These are phyloP conservation scores for Cerceris rybyensis DNA, from an alignment of 2,888 invertebrate genomes.

Conservation along the genomic window DNA sequence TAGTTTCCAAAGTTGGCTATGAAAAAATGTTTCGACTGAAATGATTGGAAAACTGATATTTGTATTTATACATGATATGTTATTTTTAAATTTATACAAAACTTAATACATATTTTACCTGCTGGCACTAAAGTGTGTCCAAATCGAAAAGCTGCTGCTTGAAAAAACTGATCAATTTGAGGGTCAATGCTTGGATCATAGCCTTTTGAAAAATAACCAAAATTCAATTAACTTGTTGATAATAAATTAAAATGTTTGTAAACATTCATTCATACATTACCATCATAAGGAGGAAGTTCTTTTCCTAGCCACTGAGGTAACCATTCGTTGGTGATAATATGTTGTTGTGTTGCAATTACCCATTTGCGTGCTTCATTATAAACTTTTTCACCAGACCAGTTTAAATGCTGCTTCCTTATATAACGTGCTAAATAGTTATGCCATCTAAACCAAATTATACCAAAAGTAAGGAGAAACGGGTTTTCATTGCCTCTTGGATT, in stretches of 20 bases:
- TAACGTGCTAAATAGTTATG: conserved; percentile 83
- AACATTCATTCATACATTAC: conserved; percentile 39
- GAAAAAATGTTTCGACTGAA: neutral
- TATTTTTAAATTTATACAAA: neutral
- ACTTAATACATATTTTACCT: conserved; percentile 66
- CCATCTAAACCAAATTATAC: conserved; percentile 84
- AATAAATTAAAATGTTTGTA: conserved; percentile 45
- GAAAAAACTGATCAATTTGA: conserved; percentile 85
- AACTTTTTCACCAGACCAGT: conserved; percentile 82
- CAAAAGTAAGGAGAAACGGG: conserved; percentile 83
- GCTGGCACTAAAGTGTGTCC: conserved; percentile 85
- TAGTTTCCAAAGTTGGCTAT: neutral
- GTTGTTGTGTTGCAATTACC: conserved; percentile 84
- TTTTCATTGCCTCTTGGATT: conserved; percentile 84
- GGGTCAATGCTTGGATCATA: conserved; percentile 84
- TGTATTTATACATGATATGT: neutral
- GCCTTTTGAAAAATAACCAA: conserved; percentile 63
- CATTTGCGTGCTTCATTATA: conserved; percentile 84
- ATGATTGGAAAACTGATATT: neutral
- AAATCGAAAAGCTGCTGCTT: conserved; percentile 85
- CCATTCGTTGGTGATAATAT: conserved; percentile 83
- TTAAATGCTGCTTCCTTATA: conserved; percentile 73
- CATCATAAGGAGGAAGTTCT: conserved; percentile 69
- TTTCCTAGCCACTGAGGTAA: conserved; percentile 81
- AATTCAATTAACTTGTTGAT: neutral